A percentile compares a stretch with the other conserved stretches of the same genome.
Conservation (phyloP, 2,797 vertebrate genomes). For the Micromesistius poutassou region DNA sequence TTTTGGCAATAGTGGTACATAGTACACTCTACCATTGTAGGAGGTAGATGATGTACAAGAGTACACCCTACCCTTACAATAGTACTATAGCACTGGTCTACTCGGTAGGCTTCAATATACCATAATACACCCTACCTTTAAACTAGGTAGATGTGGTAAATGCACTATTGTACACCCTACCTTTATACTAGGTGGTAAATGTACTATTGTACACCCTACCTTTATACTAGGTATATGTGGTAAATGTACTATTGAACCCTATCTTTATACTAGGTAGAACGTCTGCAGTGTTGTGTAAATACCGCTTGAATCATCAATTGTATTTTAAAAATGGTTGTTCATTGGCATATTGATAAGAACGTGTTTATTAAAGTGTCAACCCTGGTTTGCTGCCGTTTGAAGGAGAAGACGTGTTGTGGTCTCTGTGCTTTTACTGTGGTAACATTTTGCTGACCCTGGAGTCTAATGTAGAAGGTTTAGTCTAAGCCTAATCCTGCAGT, state of each 20-base stretch:
- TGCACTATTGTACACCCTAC: background rate
- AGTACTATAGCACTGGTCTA: background rate
- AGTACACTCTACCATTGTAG: background rate
- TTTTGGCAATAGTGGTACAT: background rate
- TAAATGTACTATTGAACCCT: background rate
- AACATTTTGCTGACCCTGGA: background rate
- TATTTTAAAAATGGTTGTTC: background rate
- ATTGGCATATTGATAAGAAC: background rate
- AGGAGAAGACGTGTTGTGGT: background rate
- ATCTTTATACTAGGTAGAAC: too few relatives aligned
- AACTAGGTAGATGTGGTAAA: background rate
- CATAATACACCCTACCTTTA: background rate
- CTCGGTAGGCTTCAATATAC: background rate
- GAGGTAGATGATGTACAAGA: background rate
- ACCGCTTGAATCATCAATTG: background rate
- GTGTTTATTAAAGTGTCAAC: background rate
- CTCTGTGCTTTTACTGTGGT: background rate
- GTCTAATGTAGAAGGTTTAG: background rate
- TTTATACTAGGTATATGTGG: too few relatives aligned
- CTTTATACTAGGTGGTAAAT: background rate
- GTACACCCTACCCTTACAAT: background rate
- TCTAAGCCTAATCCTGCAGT: background rate
- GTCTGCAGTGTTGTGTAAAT: background rate
- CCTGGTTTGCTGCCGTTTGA: background rate
- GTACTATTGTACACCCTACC: background rate